Evolutionary conservation across 2,113 vertebrate genomes (phyloP).

Genomic region (Peromyscus polionotus): DNA sequence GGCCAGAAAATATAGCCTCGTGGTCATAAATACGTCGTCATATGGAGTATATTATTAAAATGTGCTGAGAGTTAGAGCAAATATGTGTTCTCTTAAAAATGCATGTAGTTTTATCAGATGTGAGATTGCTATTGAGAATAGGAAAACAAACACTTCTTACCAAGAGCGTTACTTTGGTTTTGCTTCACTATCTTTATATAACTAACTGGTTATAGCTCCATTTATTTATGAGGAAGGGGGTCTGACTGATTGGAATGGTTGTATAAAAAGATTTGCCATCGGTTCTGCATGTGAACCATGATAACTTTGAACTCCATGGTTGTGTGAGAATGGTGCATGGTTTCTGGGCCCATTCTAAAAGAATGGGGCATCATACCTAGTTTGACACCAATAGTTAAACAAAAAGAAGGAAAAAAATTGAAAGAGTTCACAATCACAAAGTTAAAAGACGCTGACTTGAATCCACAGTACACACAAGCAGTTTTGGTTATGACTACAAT

Average conservation of each 20-base stretch:
- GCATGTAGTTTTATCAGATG: slow-evolving; percentile 71
- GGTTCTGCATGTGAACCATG: slow-evolving; percentile 64
- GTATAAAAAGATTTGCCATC: slow-evolving; percentile 70
- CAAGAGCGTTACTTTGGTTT: slow-evolving; percentile 80
- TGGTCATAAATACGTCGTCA: slow-evolving; percentile 81
- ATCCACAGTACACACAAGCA: slow-evolving; percentile 78
- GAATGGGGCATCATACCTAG: slow-evolving; percentile 75
- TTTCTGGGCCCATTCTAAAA: slow-evolving; percentile 81
- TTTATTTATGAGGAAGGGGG: slow-evolving; percentile 63
- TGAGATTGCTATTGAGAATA: slow-evolving; percentile 68
- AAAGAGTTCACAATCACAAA: slow-evolving; percentile 76
- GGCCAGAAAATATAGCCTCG: slow-evolving; percentile 82
- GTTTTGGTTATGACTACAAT: slow-evolving; percentile 84
- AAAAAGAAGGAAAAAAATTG: slow-evolving; percentile 75
- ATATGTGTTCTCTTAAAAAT: slow-evolving; percentile 83
- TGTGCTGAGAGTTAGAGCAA: slow-evolving; percentile 80
- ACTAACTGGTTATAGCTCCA: slow-evolving; percentile 74
- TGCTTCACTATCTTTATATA: slow-evolving; percentile 81
- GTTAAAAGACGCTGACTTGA: slow-evolving; percentile 81
- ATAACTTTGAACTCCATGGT: slow-evolving; percentile 62
- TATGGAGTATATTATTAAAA: slow-evolving; percentile 85
- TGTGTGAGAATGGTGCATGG: slow-evolving; percentile 68
- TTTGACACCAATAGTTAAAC: slow-evolving; percentile 85
- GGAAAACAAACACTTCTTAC: slow-evolving; percentile 71
- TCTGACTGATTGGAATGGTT: slow-evolving; percentile 62